Evolutionary conservation across 2,888 invertebrate genomes (phyloP), one percentile per base, ranked within the genome.

Genomic region (Prosapia bicincta): DNA sequence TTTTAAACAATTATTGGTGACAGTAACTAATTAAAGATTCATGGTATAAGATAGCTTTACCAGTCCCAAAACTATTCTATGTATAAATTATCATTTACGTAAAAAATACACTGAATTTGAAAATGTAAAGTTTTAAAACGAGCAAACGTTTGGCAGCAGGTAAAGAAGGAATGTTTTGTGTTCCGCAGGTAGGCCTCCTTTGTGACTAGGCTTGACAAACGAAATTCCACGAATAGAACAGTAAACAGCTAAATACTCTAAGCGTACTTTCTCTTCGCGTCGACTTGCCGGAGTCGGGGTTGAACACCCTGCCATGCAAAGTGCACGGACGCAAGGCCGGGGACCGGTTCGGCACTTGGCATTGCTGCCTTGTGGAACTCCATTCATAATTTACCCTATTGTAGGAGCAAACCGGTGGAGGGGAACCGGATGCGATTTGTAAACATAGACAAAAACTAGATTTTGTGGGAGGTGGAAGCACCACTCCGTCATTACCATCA

Each of bases 371-470:
- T 54, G 10, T 54, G 54, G 54, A 54, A 54, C 54, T 54, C 20
- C 54, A 54, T 54, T 54, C 54, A 54, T 54, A 54, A 54, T 20
- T 54, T 54, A 54, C 54, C 54, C 54, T 54, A 54, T 54, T 54
- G 54, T 54, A 54, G 54, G 54, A 54, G 54, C 20, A 54, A 54
- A 54, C 54, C 54, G 20, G 54, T 54, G 54, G 54, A 10, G 54
- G 54, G 54, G 54, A 54, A 54, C 54, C 54, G 54, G 54, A 54
- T 54, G 20, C 54, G 54, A 54, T 54, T 54, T 54, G 76, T 76
- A 76, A 76, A 76, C 76, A 76, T 72, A 76, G 76, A 72, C 70
- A 76, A 76, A 76, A 76, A 76, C 76, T 76, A 76, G 76, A 74
- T 74, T 69, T 69, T 26, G 68, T 73, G 15, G 73, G 32, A 68